Percentiles rank a stretch among this genome's conserved stretches.
Conservation (phyloP, 2,888 invertebrate species). For the Gastracanthus pulcherrimus region DNA sequence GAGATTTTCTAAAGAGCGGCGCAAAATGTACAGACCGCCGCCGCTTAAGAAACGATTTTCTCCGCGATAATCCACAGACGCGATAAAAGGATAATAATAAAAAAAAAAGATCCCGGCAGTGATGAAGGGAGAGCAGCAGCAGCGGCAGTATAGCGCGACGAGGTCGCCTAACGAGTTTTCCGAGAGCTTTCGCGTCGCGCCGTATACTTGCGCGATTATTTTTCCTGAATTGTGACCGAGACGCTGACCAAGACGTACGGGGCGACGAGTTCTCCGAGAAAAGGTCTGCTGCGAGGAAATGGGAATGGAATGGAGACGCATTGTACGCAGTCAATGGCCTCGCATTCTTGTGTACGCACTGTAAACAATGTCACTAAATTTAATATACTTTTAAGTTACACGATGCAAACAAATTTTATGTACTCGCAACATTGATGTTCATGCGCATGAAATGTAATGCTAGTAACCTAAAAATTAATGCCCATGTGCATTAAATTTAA, state of each 20-base stretch:
- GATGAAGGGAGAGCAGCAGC: too few relatives aligned
- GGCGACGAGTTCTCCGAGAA: too few relatives aligned
- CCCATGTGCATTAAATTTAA: too few relatives aligned
- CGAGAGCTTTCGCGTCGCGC: background rate
- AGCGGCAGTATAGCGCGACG: too few relatives aligned
- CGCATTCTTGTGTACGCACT: background rate
- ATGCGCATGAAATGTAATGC: too few relatives aligned
- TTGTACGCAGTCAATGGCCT: background rate
- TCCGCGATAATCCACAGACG: slow-evolving; percentile 16
- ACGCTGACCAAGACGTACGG: background rate
- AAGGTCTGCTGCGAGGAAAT: background rate
- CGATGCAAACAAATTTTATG: too few relatives aligned
- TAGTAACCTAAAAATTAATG: too few relatives aligned
- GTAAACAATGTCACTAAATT: too few relatives aligned
- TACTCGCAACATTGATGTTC: too few relatives aligned
- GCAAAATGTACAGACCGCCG: background rate
- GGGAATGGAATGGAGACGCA: background rate
- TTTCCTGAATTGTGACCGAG: background rate
- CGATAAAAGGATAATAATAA: slow-evolving; percentile 41
- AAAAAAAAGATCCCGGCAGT: slow-evolving; percentile 19
- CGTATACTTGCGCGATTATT: background rate
- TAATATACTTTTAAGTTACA: too few relatives aligned
- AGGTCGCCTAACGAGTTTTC: slow-evolving; percentile 41
- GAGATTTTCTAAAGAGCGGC: background rate
- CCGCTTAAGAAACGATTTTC: slow-evolving; percentile 54